Conservation (phyloP, 2,888 invertebrate species). For the Dysmachus trigonus region DNA sequence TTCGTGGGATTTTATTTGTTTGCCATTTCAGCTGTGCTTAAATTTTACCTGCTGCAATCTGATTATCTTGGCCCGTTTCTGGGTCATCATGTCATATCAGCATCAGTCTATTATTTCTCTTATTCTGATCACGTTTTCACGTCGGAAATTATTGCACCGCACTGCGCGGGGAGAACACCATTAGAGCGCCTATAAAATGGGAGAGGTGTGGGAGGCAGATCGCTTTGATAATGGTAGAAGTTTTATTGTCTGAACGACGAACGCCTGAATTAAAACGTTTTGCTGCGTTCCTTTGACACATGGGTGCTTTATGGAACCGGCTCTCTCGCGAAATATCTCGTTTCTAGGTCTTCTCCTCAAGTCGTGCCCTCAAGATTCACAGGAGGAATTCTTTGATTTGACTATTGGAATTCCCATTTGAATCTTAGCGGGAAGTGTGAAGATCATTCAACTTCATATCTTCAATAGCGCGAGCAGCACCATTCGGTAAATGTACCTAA, state of each 20-base stretch:
- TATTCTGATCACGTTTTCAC: slow-evolving; percentile 19
- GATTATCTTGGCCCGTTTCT: slow-evolving; percentile 27
- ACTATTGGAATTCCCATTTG: not conserved
- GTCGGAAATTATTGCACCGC: slow-evolving; percentile 12
- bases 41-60: slow-evolving; percentile 38
- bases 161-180: not conserved
- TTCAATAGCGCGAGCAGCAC: not conserved
- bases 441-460: not conserved
- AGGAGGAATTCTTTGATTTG: not conserved
- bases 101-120: slow-evolving; percentile 34
- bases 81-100: slow-evolving; percentile 33
- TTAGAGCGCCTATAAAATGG: not conserved
- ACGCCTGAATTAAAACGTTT: not conserved
- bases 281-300: not conserved
- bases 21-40: slow-evolving; percentile 35
- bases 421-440: not conserved
- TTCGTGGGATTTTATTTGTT: slow-evolving; percentile 39
- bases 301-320: not conserved
- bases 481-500: not conserved
- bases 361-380: not conserved
- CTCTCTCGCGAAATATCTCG: not conserved
- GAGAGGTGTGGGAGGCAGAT: slow-evolving; percentile 17
- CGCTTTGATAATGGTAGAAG: not conserved
- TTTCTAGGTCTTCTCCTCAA: not conserved
- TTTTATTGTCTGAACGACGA: not conserved